Evolutionary conservation across 2,888 invertebrate species (phyloP).

Genomic region (Steinernema hermaphroditum): DNA sequence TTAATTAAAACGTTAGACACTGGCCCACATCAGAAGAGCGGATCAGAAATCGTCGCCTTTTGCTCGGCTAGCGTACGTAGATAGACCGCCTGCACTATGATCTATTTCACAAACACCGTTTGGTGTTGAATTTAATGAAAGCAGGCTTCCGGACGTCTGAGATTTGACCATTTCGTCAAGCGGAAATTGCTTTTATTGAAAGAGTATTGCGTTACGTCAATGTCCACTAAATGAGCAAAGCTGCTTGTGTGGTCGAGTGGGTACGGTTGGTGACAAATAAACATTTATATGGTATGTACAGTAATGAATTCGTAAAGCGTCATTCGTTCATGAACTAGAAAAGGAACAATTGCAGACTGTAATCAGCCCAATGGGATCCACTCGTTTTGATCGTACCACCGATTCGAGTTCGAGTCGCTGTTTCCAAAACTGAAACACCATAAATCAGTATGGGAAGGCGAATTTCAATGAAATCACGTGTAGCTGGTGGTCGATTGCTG

Average conservation of each 20-base stretch:
- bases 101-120: background rate
- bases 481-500: background rate
- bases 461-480: background rate
- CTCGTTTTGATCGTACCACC: conserved; percentile 9
- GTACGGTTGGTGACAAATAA: background rate
- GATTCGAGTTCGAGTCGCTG: background rate
- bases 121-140: background rate
- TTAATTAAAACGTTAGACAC: background rate
- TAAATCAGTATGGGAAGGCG: background rate
- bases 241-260: background rate
- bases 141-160: no score
- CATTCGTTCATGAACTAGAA: background rate
- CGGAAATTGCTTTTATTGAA: background rate
- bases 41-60: no score
- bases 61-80: background rate
- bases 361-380: background rate
- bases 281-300: background rate
- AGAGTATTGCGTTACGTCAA: background rate
- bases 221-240: background rate
- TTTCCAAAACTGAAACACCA: conserved; percentile 1
- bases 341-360: background rate
- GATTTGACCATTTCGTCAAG: background rate
- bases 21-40: no score
- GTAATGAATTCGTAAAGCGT: background rate
- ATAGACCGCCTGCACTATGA: background rate